Percentiles rank a stretch among this genome's conserved stretches.
Conservation (phyloP, 1,140 invertebrate genomes). For the Drosophila teissieri region DNA sequence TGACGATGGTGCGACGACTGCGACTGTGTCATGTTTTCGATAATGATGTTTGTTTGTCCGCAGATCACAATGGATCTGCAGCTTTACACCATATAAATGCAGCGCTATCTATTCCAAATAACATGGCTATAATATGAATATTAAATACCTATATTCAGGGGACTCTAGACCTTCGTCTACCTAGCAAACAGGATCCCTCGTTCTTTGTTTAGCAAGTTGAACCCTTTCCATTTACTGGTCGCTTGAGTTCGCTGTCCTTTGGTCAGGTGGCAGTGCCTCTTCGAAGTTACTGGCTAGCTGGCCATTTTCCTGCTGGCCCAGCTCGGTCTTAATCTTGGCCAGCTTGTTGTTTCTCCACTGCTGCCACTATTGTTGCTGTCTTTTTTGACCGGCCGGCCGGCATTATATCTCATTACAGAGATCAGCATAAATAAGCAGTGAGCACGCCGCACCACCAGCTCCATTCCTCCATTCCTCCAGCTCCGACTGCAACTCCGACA, state of each 20-base stretch:
- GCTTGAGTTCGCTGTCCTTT: constrained; percentile 25
- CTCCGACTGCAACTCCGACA: constrained; percentile 7
- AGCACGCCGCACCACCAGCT: constrained; percentile 57
- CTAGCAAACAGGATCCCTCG: background rate
- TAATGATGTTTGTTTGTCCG: constrained; percentile 59
- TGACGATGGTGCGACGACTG: constrained; percentile 35
- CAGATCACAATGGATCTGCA: constrained; percentile 48
- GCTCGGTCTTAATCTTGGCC: constrained; percentile 36
- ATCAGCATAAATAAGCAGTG: constrained; percentile 82
- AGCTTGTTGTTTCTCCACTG: constrained; percentile 35
- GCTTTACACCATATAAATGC: too few relatives aligned
- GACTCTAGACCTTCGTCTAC: background rate
- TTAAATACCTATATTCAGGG: too few relatives aligned
- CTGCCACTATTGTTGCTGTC: constrained; percentile 30
- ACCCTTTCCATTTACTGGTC: constrained; percentile 12
- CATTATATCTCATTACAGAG: constrained; percentile 83
- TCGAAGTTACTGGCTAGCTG: constrained; percentile 14
- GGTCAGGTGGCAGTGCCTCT: constrained; percentile 27
- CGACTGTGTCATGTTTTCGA: constrained; percentile 47
- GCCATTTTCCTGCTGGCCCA: constrained; percentile 10
- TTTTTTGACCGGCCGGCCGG: constrained; percentile 70
- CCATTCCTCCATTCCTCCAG: background rate
- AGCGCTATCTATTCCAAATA: too few relatives aligned
- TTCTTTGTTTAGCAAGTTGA: background rate
- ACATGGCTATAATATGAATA: background rate